Percentiles rank a stretch among this genome's conserved stretches.
phyloP scores from a whole-genome alignment of 2,113 vertebrate species.

The Clinocottus analis region DNA sequence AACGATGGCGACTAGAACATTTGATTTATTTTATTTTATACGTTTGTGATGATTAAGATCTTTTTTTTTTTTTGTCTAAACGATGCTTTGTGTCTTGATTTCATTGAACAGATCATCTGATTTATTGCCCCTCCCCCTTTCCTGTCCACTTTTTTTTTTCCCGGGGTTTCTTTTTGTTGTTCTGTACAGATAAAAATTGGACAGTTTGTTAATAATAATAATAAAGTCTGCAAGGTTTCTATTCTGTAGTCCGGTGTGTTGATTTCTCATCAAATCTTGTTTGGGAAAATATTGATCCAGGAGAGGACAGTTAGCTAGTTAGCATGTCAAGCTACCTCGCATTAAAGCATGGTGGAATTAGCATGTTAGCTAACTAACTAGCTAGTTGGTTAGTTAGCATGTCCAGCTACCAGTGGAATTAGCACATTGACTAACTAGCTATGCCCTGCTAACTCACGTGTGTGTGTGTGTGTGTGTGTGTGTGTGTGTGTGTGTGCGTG shows the following conservation, averaged over 20 bases:
- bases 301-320: no score
- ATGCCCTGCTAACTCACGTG: no score
- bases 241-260: constrained; percentile 35
- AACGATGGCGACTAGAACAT: constrained; percentile 25
- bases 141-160: constrained; percentile 84
- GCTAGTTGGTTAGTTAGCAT: no score
- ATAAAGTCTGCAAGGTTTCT: constrained; percentile 92
- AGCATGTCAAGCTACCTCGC: no score
- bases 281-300: no score
- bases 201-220: constrained; percentile 98
- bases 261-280: not conserved
- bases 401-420: no score
- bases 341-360: no score
- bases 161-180: constrained; percentile 72
- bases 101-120: constrained; percentile 77
- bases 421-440: no score
- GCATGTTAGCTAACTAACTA: no score
- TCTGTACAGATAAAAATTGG: constrained; percentile 94
- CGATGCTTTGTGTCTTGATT: constrained; percentile 78
- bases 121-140: constrained; percentile 77
- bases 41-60: constrained; percentile 61
- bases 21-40: constrained; percentile 36
- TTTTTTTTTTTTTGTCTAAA: constrained; percentile 65
- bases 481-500: no score
- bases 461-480: no score